Percentiles rank a stretch among this genome's conserved stretches.
These are phyloP conservation scores for Eilema sororculum DNA, from an alignment of 2,888 invertebrate species.

Conservation along the genomic window DNA sequence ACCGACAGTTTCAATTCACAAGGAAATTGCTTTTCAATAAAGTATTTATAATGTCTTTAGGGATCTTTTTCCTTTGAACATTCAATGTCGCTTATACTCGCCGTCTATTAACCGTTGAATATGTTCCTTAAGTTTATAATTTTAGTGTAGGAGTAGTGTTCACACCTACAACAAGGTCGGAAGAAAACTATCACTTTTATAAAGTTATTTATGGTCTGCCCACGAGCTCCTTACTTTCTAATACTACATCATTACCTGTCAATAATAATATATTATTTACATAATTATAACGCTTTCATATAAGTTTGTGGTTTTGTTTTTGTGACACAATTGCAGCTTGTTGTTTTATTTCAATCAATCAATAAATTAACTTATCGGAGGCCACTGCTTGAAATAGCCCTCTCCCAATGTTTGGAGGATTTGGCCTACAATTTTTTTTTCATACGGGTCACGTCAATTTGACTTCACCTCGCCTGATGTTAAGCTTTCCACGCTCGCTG, in stretches of 20 bases:
- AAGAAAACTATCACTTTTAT: slow-evolving; percentile 9
- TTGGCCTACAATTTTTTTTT: no score
- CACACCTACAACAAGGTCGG: neutral
- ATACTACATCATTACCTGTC: slow-evolving; percentile 33
- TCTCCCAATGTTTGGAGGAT: no score
- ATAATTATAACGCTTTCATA: slow-evolving; percentile 5
- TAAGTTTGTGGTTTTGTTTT: neutral
- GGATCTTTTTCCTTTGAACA: neutral
- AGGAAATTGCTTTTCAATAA: no score
- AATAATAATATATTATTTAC: slow-evolving; percentile 11
- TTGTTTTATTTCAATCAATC: no score
- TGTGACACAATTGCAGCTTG: neutral
- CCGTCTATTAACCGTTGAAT: neutral
- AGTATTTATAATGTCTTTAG: neutral
- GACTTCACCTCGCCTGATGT: no score
- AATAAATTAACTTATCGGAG: no score
- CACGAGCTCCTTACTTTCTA: slow-evolving; percentile 36
- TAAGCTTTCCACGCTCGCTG: no score
- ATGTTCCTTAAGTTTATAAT: neutral
- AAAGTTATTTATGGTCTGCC: slow-evolving; percentile 19
- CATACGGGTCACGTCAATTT: no score
- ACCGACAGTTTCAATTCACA: no score
- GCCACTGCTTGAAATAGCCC: no score
- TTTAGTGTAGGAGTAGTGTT: slow-evolving; percentile 13
- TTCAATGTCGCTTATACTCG: neutral